Evolutionary conservation across 2,113 vertebrate genomes (phyloP).

Genomic region (Trematomus loennbergii): DNA sequence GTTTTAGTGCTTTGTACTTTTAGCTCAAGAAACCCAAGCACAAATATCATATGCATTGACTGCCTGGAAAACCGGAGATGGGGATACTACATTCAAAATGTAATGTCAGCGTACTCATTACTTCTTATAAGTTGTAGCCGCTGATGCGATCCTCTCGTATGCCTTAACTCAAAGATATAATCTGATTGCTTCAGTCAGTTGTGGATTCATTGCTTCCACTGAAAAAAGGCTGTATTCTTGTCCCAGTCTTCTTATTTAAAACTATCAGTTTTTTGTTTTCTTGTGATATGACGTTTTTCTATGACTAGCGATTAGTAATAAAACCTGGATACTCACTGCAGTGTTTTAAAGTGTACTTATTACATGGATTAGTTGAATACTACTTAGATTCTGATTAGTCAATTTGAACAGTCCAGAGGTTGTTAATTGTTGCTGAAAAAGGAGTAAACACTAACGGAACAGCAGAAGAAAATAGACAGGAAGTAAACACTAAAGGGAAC

Average conservation of each 20-base stretch:
- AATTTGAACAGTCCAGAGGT: too few species aligned
- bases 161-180: constrained; percentile 27
- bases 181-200: constrained; percentile 29
- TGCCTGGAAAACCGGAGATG: not conserved
- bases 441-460: too few species aligned
- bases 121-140: constrained; percentile 18
- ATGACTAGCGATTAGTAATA: too few species aligned
- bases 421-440: too few species aligned
- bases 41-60: not conserved
- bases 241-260: too few species aligned
- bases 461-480: too few species aligned
- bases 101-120: constrained; percentile 32
- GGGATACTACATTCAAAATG: constrained; percentile 23
- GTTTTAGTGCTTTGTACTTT: not conserved
- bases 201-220: constrained; percentile 14
- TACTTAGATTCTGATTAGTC: too few species aligned
- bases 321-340: not conserved
- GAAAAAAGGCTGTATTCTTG: not conserved
- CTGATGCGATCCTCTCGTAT: constrained; percentile 37
- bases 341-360: not conserved
- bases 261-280: not conserved
- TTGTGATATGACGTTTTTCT: not conserved
- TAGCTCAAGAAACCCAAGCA: not conserved
- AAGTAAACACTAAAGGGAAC: too few species aligned
- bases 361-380: too few species aligned